These are phyloP conservation scores for Monopis laevigella DNA, from an alignment of 2,888 invertebrate species.

Conservation along the genomic window DNA sequence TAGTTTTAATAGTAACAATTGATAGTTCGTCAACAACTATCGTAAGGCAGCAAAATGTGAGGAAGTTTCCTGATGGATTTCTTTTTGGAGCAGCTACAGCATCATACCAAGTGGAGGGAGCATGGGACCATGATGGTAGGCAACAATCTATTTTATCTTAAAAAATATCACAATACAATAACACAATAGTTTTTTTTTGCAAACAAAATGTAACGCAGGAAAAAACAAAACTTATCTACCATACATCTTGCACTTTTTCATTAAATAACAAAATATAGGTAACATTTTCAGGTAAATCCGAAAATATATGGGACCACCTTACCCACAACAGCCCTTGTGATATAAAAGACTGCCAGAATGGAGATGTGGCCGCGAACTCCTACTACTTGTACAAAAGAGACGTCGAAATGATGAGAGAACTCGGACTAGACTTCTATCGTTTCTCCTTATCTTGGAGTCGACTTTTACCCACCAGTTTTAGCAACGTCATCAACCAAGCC, in stretches of 20 bases:
- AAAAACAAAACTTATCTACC: no score
- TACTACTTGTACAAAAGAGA: slow-evolving; percentile 70
- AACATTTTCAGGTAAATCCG: slow-evolving; percentile 55
- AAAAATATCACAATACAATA: no score
- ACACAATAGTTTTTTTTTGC: no score
- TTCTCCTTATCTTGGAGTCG: slow-evolving; percentile 71
- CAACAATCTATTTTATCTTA: no score
- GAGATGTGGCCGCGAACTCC: slow-evolving; percentile 66
- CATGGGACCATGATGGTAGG: slow-evolving; percentile 55
- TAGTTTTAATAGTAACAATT: neutral
- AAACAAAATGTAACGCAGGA: no score
- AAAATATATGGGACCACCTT: slow-evolving; percentile 71
- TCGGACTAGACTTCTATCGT: slow-evolving; percentile 54
- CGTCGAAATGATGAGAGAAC: slow-evolving; percentile 48
- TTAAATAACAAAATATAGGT: no score
- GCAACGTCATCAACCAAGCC: slow-evolving; percentile 60
- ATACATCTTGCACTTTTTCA: no score
- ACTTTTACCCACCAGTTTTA: slow-evolving; percentile 65
- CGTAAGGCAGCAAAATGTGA: slow-evolving; percentile 4
- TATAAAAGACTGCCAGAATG: slow-evolving; percentile 61
- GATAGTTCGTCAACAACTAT: no score
- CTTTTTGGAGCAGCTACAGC: slow-evolving; percentile 37
- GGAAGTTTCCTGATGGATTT: slow-evolving; percentile 29
- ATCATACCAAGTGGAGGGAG: slow-evolving; percentile 62
- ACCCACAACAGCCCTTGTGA: slow-evolving; percentile 55